Evolutionary conservation across 53 echinoderm and acorn worm genomes (phyloP), one percentile per base, ranked within the genome.

Genomic region (Crossaster papposus): DNA sequence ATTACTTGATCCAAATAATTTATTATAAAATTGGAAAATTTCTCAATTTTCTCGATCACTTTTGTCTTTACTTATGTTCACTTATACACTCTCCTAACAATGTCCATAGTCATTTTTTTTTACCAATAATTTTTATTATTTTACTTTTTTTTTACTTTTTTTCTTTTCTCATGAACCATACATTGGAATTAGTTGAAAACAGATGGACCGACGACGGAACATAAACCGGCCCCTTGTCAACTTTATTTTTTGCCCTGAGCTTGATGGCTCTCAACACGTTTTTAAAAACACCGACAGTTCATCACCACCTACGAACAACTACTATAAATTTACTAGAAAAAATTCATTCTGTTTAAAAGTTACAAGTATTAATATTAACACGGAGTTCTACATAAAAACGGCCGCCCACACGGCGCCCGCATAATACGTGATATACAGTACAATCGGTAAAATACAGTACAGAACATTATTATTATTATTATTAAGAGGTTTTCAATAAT

Each of bases 21-120:
- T 96, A 96, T 96, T 96, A 96, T 96, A 96, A 96, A 96, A 96
- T 93, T 96, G 96, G 94, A 96, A 96, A 96, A 96, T 96, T 92
- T 91, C 84, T 91, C 90, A 95, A 92, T 91, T 95, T 93, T 91
- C 90, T 92, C 92, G 93, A 95, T 93, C 95, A 83, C 38, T 80
- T 78, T 83, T 85, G 36, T 88, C 75, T 78, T 83, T 89, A 64
- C 90, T 92, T 84, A 84, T 86, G 75, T 87, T 87, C 87, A 75
- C 77, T 76, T 87, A 87, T 87, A 87, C 87, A 87, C 87, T 76
- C 87, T 75, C 87, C 87, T 87, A 87, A 87, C 77, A 77, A 54
- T 35, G 62, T 87, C 77, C 87, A 87, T 87, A 87, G 87, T 87
- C 15, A 87, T 84, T 83, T 84, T 34, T 84, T 36, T 82, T 84